Base-by-base conservation (phyloP, 2,888 invertebrate genomes). In the Schrankia costaestrigalis region DNA sequence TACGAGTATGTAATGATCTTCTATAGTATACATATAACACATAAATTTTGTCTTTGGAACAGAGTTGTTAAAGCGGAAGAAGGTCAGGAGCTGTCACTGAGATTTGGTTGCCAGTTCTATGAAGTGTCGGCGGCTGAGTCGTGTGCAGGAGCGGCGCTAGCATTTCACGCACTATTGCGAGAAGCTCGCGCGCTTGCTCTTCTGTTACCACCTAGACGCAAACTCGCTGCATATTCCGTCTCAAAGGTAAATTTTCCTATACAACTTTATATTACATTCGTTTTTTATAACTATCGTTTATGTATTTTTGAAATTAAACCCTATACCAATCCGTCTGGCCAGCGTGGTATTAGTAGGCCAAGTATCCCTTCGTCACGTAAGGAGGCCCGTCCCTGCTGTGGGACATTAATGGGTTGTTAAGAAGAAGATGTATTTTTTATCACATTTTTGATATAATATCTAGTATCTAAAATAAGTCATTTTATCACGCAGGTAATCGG, bases 91-190 rank as follows among this genome's bases (percentile, higher is more conserved):
- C 70, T 94, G 47, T 94, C 94, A 8, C 77, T 94, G 56, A 91
- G 92, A 46, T 94, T 91, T 71, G 93, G 94, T 23, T 94, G 94
- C 63, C 94, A 94, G 77, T 95, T 95, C 79, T 94, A 94, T 79
- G 95, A 95, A 79, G 94, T 95, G 37, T 94, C 94, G 35, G 95
- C 94, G 7, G 95, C 95, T 17, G 95, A 95, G 74, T 94, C 93
- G 59, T 92, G 92, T 59, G 94, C 94, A 0, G 94, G 95, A 38
- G 94, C 95, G 0, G 93, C 94, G 19, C 84, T 94, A 35, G 94
- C 94, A 28, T 95, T 95, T 80, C 93, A 94, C 69, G 93, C 93
- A 10, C 79, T 94, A 36, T 81, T 94, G 26, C 81, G 93, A 26
- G 94, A 94, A 74, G 94, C 94, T n/a, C 87, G 93, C 31, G 92